Evolutionary conservation across 2,113 vertebrate genomes (phyloP), one percentile per base, ranked within the genome.

Genomic region (Anolis sagrei): DNA sequence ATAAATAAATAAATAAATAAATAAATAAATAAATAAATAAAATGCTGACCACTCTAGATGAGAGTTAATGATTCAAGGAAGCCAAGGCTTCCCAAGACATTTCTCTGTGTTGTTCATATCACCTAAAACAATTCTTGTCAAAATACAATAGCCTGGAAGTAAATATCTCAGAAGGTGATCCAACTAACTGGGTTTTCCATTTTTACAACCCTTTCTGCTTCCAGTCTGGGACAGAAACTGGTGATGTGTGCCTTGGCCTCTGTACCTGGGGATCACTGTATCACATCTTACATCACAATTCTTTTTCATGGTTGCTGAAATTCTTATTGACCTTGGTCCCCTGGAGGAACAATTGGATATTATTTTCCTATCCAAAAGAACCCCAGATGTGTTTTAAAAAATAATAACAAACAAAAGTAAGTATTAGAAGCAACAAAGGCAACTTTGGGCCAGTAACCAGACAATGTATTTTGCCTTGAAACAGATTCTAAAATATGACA

Each of bases 191-290:
- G 34, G 19, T 21, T 86, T 91, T 29, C 44, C 69, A 39, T 73
- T 82, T 72, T 82, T 73, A 39, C 49, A 83, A 61, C 19, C 1
- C 1, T 66, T 1, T 5, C 58, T 87, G 39, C 36, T 91, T 86
- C 49, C 76, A 32, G 89, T 80, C 68, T 79, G 29, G 80, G 73
- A 81, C 62, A 81, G 70, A 89, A 81, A 18, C 80, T 89, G 80
- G 84, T 88, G 82, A 69, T 69, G 77, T 86, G 70, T 84, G 68
- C 83, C 76, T 91, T 91, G 86, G 87, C 64, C 54, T 44, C 91
- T 32, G 90, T 88, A 86, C 49, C 74, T 83, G 68, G 82, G 68
- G 90, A 90, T 11, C 44, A 89, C 36, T 36, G 51, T 29, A 48
- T 69, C 78, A 54, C 70, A 87, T 61, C 82, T 85, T 76, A 79